phyloP scores from a whole-genome alignment of 2,113 vertebrate genomes.

The Phyllostomus hastatus region DNA sequence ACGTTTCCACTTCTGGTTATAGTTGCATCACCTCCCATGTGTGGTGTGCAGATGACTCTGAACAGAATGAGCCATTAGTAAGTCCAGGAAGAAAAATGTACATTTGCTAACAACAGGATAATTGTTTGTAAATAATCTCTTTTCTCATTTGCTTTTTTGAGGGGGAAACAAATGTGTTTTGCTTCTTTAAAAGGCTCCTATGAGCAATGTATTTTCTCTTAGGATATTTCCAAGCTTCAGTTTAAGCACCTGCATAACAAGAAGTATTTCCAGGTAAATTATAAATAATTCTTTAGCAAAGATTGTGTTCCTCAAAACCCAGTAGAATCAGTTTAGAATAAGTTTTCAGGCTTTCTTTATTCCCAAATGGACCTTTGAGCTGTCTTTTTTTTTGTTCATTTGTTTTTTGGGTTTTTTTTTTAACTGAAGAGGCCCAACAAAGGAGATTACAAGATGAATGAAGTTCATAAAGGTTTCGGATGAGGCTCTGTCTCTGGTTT shows the following conservation, averaged over 20 bases:
- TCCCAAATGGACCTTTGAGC: background rate
- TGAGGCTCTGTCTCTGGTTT: background rate
- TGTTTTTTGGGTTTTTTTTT: background rate
- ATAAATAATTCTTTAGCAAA: slow-evolving; percentile 28
- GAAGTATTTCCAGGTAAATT: slow-evolving; percentile 4
- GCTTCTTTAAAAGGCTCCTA: background rate
- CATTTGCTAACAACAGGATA: background rate
- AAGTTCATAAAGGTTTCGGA: background rate
- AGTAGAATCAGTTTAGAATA: slow-evolving; percentile 22
- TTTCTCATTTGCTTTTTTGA: background rate
- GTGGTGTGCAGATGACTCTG: background rate
- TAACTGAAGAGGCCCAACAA: background rate
- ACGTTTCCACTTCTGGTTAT: background rate
- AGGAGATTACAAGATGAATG: background rate
- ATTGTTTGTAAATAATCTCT: background rate
- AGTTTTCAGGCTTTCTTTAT: slow-evolving; percentile 16
- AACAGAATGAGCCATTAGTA: background rate
- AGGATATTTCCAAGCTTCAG: background rate
- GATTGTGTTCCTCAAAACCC: slow-evolving; percentile 6
- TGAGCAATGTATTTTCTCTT: background rate
- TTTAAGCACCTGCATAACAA: background rate
- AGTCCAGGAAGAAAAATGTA: background rate
- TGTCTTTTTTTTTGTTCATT: background rate
- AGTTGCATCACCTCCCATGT: background rate
- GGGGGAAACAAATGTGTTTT: background rate